Percentiles rank a stretch among this genome's conserved stretches.
Conservation (phyloP, 2,113 vertebrate species). For the Elaphurus davidianus region DNA sequence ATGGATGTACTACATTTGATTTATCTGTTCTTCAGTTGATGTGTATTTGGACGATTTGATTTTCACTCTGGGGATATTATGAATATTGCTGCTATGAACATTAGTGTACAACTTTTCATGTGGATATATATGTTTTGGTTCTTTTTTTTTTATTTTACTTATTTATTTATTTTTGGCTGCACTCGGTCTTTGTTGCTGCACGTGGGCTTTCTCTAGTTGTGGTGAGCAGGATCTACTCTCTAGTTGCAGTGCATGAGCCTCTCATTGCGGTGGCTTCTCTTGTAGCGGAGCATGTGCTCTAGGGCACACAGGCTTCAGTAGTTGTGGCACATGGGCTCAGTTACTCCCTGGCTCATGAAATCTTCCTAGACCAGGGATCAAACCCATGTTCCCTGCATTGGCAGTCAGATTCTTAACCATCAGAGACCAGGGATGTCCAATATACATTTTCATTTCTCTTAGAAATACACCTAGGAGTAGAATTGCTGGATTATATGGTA, state of each 20-base stretch:
- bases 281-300: rapidly evolving
- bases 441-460: not conserved
- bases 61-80: not conserved
- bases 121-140: not conserved
- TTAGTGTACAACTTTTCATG: not conserved
- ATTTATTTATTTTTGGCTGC: not conserved
- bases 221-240: not conserved
- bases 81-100: not conserved
- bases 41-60: not conserved
- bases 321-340: not conserved
- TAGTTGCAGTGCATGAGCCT: not conserved
- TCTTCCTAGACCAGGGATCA: not conserved
- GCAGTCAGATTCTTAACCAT: not conserved
- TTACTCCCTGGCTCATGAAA: not conserved
- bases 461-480: not conserved
- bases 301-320: not conserved
- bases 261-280: not conserved
- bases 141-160: rapidly evolving
- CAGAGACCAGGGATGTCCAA: not conserved
- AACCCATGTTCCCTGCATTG: not conserved
- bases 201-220: not conserved
- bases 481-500: not conserved
- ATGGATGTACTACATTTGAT: not conserved
- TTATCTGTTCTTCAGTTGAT: not conserved
- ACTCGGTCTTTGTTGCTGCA: not conserved